Conservation (phyloP, 2,113 vertebrate species). For the Sylvilagus bachmani region DNA sequence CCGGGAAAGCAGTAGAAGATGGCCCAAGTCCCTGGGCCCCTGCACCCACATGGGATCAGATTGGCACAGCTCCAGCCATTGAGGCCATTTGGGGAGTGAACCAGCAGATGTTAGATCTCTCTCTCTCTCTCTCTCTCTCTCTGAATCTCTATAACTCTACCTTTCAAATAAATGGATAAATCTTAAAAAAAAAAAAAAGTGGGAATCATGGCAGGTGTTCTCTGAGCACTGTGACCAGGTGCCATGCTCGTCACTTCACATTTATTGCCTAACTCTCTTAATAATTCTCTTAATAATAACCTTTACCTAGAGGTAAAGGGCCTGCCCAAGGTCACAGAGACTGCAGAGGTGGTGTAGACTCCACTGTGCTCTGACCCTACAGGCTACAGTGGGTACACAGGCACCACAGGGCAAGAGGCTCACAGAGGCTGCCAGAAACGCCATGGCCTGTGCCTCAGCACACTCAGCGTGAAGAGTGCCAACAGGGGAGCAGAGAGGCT, state of each 20-base stretch:
- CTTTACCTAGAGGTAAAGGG: neutral
- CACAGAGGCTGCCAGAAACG: neutral
- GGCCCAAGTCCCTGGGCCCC: no score
- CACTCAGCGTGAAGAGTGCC: neutral
- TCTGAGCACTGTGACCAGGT: neutral
- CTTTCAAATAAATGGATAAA: no score
- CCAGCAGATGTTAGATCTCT: no score
- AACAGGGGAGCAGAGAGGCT: neutral
- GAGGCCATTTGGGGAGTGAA: no score
- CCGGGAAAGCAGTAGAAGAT: no score
- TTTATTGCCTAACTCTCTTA: neutral
- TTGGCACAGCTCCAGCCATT: no score
- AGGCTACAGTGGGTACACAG: rapidly evolving
- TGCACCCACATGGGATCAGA: no score
- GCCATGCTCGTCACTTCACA: neutral
- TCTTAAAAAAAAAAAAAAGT: no score
- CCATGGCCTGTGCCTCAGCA: rapidly evolving
- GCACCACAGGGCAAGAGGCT: rapidly evolving
- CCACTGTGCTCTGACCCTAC: rapidly evolving
- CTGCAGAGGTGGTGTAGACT: neutral
- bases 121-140: no score
- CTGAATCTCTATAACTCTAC: no score
- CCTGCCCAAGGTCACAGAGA: neutral
- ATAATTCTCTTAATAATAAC: neutral
- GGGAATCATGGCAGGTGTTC: neutral